Base-by-base conservation (phyloP, 2,888 invertebrate species). In the Philonicus albiceps region DNA sequence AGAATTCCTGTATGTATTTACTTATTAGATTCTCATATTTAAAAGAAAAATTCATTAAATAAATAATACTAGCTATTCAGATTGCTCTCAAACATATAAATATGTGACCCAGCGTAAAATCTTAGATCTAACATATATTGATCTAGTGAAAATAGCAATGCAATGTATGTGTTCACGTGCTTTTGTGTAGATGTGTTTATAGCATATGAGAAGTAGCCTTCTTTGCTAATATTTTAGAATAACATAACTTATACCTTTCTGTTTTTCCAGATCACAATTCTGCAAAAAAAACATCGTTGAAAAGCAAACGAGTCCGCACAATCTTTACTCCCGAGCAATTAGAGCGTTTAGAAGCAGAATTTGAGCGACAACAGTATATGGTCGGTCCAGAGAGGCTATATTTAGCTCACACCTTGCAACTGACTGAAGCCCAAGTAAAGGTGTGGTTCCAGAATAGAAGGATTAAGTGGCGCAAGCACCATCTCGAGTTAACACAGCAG, bases 241-340 rank as follows among this genome's bases (percentile, higher is more conserved):
- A 37, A 37, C 11, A 37, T 4, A 34, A n/a, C 49, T 53, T n/a
- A 64, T 13, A 11, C 8, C 27, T 19, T 64, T 64, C 27, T 11
- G 5, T 75, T 74, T 86, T n/a, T n/a, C n/a, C 22, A 49, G 64
- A 86, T 30, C 80, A 76, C n/a, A 40, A 22, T 64, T 55, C 86
- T 13, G 91, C 93, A 88, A 93, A 93, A 88, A 86, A 86, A 64
- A 90, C 91, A 7, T 90, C 92, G 1, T 89, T 93, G n/a, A 93
- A 93, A 90, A 96, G 96, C 90, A 98, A 98, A 93, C 93, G 98
- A 88, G 98, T 98, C 55, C 93, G 99, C 31, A 99, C 98, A 0
- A 99, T 99, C 90, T 99, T 99, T 93, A 98, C 98, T 0, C 98
- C 98, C 0, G 98, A 98, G 90, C 98, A 99, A 92, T 93, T 99